phyloP scores from a whole-genome alignment of 2,113 vertebrate species.

The Crotalus tigris region DNA sequence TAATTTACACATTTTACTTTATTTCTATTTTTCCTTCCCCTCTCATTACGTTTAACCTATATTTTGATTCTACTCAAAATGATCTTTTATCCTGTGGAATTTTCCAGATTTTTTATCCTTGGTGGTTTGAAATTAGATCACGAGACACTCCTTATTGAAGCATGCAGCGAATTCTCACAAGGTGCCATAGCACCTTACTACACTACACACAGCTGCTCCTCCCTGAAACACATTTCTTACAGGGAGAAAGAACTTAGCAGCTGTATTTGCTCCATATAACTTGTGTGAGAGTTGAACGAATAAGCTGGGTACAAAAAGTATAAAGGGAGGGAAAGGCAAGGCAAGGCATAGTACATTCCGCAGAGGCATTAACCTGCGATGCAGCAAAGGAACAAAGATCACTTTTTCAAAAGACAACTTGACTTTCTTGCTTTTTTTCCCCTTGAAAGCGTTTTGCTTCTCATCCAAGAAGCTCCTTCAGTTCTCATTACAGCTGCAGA shows the following conservation, averaged over 20 bases:
- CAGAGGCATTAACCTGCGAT: neutral
- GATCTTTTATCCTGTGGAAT: neutral
- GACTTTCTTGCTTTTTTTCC: neutral
- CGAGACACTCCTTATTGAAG: neutral
- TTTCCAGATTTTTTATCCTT: neutral
- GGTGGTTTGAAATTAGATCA: neutral
- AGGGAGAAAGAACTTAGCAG: too few relatives aligned
- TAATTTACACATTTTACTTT: neutral
- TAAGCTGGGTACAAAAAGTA: neutral
- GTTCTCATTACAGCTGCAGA: neutral
- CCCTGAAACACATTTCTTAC: neutral
- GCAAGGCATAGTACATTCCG: neutral
- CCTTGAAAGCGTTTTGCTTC: neutral
- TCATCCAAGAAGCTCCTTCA: neutral
- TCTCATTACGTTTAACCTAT: neutral
- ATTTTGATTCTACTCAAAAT: neutral
- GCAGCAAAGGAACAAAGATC: neutral
- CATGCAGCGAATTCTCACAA: neutral
- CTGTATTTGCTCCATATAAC: neutral
- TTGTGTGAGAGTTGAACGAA: neutral
- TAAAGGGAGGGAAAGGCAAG: neutral
- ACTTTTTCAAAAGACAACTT: neutral
- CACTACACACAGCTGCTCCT: neutral
- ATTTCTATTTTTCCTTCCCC: neutral
- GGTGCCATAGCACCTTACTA: neutral